A percentile compares a stretch with the other conserved stretches of the same genome.
phyloP scores from a whole-genome alignment of 2,797 vertebrate genomes.

The Sciurus carolinensis region DNA sequence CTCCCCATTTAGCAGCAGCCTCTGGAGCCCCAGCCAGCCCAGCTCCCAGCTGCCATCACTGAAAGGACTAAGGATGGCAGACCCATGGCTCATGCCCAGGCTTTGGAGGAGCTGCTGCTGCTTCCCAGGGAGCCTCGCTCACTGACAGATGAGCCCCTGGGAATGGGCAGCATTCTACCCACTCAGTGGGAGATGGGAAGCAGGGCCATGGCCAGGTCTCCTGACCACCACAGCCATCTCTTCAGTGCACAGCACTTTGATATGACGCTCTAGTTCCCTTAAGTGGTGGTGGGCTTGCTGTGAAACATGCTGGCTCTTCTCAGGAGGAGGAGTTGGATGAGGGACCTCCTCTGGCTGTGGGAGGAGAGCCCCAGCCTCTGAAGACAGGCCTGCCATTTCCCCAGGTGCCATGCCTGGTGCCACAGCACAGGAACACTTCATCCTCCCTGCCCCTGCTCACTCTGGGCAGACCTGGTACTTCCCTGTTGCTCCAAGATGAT shows the following conservation, averaged over 20 bases:
- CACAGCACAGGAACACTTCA: no score
- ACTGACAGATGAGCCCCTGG: neutral
- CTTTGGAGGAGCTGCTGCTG: no score
- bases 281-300: neutral
- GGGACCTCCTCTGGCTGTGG: no score
- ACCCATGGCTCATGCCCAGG: no score
- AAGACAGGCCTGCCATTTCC: neutral
- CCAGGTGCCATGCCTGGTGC: neutral
- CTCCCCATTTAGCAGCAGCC: neutral
- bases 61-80: neutral
- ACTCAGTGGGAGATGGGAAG: no score
- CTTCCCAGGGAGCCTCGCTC: fast-evolving
- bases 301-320: neutral
- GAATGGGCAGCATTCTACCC: no score
- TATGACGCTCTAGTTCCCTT: no score
- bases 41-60: neutral
- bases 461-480: neutral
- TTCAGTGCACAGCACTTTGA: no score
- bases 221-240: no score
- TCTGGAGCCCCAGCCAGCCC: neutral
- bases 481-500: neutral
- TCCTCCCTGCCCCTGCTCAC: neutral
- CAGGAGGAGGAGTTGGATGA: neutral
- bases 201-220: no score
- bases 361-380: neutral